Evolutionary conservation across 2,113 vertebrate genomes (phyloP), one percentile per base, ranked within the genome.

Genomic region (Pangasianodon gigas): DNA sequence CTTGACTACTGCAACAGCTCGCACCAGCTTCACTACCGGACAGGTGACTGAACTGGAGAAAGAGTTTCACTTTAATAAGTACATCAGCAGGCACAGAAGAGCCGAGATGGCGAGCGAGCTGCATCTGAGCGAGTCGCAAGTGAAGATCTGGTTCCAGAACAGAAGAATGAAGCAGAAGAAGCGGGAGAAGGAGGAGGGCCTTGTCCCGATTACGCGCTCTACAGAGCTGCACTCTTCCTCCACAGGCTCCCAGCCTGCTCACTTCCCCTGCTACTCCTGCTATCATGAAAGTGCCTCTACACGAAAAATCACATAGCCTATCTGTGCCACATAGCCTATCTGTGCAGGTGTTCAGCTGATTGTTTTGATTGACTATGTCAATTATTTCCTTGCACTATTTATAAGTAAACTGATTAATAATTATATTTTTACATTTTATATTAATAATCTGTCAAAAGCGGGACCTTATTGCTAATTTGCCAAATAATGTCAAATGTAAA

Each of bases 21-120:
- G 96, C 92, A 96, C 95, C 89, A 95, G 94, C 93, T 96, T 97
- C 93, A 96, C 95, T 93, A 96, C 95, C 89, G 96, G 95, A 93
- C 96, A 96, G 88, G 91, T 94, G n/a, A 97, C 95, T 41, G 96
- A 96, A 94, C 94, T 96, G 89, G 95, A 60, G 54, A 60, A 60
- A 44, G 54, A 84, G 51, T 82, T 82, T 54, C 51, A 96, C 89
- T 96, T 96, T 93, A 96, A 95, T 93, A 95, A 95, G 84, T 97
- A 96, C 91, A 95, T 96, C 90, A 94, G 95, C 74, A 91, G 95
- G 91, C 92, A 94, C 69, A 94, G 94, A 41, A 96, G 96, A 84
- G 92, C 95, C 13, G 96, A 96, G 89, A 96, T 96, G 80, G 95
- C 96, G 85, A 95, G 93, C 51, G 93, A 94, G 52, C 93, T 96